Evolutionary conservation across 1,140 invertebrate genomes (phyloP), one percentile per base, ranked within the genome.

Genomic region (Aphelinus atriplicis): DNA sequence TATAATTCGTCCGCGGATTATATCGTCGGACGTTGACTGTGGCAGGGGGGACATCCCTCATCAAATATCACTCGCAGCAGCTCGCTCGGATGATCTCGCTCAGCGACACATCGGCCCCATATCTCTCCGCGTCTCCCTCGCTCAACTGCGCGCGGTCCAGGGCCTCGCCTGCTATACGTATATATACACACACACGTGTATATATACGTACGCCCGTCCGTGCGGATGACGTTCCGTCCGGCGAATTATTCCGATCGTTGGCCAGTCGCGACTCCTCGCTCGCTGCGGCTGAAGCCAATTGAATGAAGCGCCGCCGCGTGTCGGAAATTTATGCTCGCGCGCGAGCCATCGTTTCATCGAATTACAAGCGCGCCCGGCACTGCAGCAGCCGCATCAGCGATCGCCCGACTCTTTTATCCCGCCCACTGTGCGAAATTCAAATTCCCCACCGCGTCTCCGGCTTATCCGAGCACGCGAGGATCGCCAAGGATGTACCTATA

Each of bases 151-250:
- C 7, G 43, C n/a, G 3, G 3, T 26, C 43, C 2, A 3, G 3
- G 2, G 57, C 3, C 4, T 1, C 7, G n/a, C 26, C 5, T 4
- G 5, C 45, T 42, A 10, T 42, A 10, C 26, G 3, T 60, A 43
- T 60, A 60, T 60, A 26, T 43, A 3, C 42, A 60, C 42, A 9
- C 58, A 60, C 42, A 43, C 68, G 46, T 53, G 1, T 26, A 26
- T 26, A 26, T 26, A 26, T n/a, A 43, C 53, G 53, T 45, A 50
- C 50, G 26, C 63, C 60, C 71, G 60, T 65, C 55, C 55, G 63
- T 60, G 55, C 56, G 61, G 63, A 61, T 76, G 75, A 67, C 76
- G 76, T 73, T 73, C 61, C 71, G 63, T 77, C 75, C 71, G 66
- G 58, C 9, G 56, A 45, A 76, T 76, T 76, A 68, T 76, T 76